These are phyloP conservation scores for Octodon degus DNA, from an alignment of 2,113 vertebrate genomes.

Conservation along the genomic window DNA sequence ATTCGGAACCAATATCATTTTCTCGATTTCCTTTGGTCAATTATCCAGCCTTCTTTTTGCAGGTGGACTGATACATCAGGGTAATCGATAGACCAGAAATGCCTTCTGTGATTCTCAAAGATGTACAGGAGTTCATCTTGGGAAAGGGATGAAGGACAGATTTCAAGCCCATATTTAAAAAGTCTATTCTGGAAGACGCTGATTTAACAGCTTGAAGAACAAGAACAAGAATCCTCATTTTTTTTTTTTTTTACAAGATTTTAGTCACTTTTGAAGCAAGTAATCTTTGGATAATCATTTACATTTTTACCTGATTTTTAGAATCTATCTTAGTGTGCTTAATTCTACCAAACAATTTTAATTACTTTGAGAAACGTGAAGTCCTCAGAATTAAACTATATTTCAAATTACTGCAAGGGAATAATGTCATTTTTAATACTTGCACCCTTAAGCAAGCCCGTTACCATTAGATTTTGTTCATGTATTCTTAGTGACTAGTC, in stretches of 20 bases:
- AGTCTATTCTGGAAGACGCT: neutral
- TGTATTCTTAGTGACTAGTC: constrained; percentile 80
- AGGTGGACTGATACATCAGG: neutral
- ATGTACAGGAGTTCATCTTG: neutral
- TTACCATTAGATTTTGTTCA: constrained; percentile 68
- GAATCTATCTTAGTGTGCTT: constrained; percentile 71
- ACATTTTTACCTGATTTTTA: constrained; percentile 20
- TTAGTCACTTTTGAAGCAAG: neutral
- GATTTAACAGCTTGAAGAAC: constrained; percentile 28
- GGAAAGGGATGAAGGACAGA: neutral
- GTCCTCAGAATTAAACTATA: constrained; percentile 78
- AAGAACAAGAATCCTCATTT: constrained; percentile 12
- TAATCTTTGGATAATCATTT: neutral
- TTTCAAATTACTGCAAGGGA: constrained; percentile 78
- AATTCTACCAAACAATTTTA: constrained; percentile 77
- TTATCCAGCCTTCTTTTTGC: neutral
- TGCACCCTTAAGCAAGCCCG: constrained; percentile 75
- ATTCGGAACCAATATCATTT: neutral
- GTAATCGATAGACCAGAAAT: neutral
- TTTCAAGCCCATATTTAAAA: neutral
- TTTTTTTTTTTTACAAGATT: constrained; percentile 17
- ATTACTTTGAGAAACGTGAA: constrained; percentile 81
- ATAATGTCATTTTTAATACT: constrained; percentile 78
- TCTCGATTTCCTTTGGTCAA: neutral
- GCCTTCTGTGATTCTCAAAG: neutral